Conservation (phyloP, 92 coral and sea anemone species). For the Heteractis magnifica region DNA sequence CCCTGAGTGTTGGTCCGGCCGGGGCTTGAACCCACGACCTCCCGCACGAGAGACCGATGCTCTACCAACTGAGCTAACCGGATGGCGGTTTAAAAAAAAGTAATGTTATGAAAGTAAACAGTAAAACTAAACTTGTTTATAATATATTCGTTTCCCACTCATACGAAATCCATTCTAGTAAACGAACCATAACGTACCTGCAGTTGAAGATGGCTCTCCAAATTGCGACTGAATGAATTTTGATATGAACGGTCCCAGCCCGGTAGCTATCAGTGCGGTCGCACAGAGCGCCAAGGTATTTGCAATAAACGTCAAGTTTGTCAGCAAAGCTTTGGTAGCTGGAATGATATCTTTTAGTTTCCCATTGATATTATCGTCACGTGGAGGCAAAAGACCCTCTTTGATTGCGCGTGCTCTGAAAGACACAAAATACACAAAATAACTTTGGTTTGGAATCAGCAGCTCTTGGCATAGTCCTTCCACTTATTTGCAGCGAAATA, state of each 20-base stretch:
- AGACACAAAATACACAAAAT: background rate
- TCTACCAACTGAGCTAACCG: no score
- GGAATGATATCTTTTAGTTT: slow-evolving; percentile 83
- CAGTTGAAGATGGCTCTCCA: slow-evolving; percentile 86
- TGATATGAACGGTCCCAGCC: slow-evolving; percentile 97
- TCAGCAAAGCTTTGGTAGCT: slow-evolving; percentile 86
- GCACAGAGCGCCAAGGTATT: slow-evolving; percentile 95
- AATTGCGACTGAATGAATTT: slow-evolving; percentile 98
- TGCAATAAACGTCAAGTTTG: slow-evolving; percentile 77
- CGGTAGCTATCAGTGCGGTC: slow-evolving; percentile 89
- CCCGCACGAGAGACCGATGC: no score
- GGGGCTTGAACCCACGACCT: no score
- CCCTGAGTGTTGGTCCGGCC: no score
- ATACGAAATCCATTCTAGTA: background rate
- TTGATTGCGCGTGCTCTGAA: slow-evolving; percentile 66
- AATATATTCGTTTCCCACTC: no score
- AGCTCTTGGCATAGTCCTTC: background rate
- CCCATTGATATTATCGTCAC: slow-evolving; percentile 85
- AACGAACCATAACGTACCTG: slow-evolving; percentile 47
- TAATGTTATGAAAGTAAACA: no score
- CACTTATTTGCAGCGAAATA: no score
- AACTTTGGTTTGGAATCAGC: background rate
- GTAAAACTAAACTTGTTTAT: no score
- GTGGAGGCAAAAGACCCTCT: slow-evolving; percentile 84
- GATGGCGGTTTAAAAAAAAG: no score